A percentile compares a stretch with the other conserved stretches of the same genome.
phyloP scores from a whole-genome alignment of 2,888 invertebrate genomes.

The Tetranychus truncatus region DNA sequence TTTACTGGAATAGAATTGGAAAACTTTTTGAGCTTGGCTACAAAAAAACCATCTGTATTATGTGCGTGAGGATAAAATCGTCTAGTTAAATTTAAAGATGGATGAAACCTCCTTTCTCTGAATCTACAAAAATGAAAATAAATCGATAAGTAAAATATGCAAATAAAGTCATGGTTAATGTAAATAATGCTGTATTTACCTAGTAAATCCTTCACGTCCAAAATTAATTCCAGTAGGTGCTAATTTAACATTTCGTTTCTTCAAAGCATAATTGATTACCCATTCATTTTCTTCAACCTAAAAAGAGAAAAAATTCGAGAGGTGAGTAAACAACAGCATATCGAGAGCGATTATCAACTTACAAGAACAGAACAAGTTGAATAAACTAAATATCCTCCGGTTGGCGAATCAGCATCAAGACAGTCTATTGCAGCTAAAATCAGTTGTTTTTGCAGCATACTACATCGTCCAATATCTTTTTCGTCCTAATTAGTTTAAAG shows the following conservation, averaged over 20 bases:
- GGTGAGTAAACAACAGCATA: background rate
- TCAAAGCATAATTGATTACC: constrained; percentile 85
- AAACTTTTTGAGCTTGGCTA: constrained; percentile 91
- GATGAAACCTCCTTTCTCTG: constrained; percentile 53
- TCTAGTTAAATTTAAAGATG: constrained; percentile 63
- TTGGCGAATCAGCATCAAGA: constrained; percentile 69
- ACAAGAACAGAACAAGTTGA: constrained; percentile 90
- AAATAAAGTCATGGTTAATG: background rate
- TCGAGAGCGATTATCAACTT: constrained; percentile 26
- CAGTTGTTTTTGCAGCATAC: constrained; percentile 75
- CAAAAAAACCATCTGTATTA: constrained; percentile 98
- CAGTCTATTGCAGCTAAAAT: constrained; percentile 91
- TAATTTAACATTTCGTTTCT: constrained; percentile 70
- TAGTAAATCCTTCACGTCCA: constrained; percentile 82
- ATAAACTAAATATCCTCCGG: constrained; percentile 89
- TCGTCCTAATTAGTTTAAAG: constrained; percentile 41
- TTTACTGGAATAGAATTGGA: constrained; percentile 42
- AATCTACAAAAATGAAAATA: constrained; percentile 33
- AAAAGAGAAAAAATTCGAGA: constrained; percentile 23
- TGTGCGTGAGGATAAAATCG: constrained; percentile 94
- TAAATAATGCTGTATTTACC: constrained; percentile 36
- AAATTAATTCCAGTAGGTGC: constrained; percentile 84
- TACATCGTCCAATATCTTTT: constrained; percentile 71
- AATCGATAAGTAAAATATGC: background rate
- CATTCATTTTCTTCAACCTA: constrained; percentile 93